Conservation (phyloP, 2,888 invertebrate species). For the Thysanoteuthis rhombus region DNA sequence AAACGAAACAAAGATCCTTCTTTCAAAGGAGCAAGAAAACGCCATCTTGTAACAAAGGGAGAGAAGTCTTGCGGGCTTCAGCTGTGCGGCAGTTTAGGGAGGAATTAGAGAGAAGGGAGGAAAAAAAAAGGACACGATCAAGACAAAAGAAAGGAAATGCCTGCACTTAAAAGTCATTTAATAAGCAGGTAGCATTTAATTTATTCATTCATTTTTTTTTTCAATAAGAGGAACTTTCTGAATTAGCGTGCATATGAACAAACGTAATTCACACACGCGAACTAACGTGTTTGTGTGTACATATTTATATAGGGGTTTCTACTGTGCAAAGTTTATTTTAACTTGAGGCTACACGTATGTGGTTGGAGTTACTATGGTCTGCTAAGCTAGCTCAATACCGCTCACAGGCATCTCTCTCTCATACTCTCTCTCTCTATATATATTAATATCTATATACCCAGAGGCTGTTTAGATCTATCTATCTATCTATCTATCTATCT, state of each 20-base stretch:
- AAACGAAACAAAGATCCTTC: not conserved
- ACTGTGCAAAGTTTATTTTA: too few species aligned
- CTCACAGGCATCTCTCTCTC: too few species aligned
- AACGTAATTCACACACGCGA: not conserved
- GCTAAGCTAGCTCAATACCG: not conserved
- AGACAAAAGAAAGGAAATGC: not conserved
- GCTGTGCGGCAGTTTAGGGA: not conserved
- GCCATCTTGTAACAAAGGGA: not conserved
- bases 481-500: too few species aligned
- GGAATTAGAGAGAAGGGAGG: not conserved
- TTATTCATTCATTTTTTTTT: not conserved
- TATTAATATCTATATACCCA: too few species aligned
- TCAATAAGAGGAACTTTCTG: not conserved
- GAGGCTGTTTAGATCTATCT: too few species aligned
- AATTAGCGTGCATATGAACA: not conserved
- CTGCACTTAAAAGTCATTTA: not conserved
- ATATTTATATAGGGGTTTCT: too few species aligned
- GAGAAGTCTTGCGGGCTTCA: not conserved
- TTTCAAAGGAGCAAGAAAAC: not conserved
- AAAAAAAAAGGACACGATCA: not conserved
- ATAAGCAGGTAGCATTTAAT: not conserved
- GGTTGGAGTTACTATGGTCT: not conserved
- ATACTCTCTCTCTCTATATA: too few species aligned
- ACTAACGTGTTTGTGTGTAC: too few species aligned
- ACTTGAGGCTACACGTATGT: too few species aligned